Conservation (phyloP, 2,797 vertebrate species). For the Lepus townsendii region DNA sequence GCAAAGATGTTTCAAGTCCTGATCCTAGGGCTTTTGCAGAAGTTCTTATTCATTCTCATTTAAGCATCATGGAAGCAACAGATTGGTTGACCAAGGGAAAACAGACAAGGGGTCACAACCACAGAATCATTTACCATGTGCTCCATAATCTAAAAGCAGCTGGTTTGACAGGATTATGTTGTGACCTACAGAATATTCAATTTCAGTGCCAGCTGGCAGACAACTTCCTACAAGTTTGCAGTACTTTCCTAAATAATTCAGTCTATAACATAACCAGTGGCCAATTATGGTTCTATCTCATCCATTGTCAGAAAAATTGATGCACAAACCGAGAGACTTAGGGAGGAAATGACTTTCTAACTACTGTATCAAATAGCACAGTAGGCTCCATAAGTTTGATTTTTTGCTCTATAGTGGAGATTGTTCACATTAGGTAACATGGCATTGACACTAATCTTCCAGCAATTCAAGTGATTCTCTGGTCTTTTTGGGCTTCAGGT, state of each 20-base stretch:
- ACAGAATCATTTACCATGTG: constrained; percentile 5
- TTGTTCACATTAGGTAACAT: not conserved
- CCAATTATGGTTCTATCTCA: not conserved
- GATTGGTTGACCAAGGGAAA: constrained; percentile 5
- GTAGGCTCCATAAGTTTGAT: not conserved
- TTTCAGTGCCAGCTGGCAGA: constrained; percentile 58
- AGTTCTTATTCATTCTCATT: not conserved
- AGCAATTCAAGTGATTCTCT: not conserved
- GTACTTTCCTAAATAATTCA: constrained; percentile 60
- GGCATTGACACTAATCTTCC: not conserved
- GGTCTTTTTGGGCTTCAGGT: not conserved
- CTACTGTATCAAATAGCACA: not conserved
- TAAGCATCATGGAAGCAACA: not conserved
- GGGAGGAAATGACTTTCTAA: not conserved
- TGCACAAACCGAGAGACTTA: not conserved
- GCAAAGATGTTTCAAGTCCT: constrained; percentile 1
- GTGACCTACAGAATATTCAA: constrained; percentile 55
- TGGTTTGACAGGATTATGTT: constrained; percentile 61
- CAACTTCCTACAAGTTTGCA: not conserved
- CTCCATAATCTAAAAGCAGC: constrained; percentile 50
- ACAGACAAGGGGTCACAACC: not conserved
- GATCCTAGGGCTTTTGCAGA: not conserved
- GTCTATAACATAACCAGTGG: not conserved
- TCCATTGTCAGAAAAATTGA: not conserved
- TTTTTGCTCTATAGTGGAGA: not conserved